Base-by-base conservation (phyloP, 2,797 vertebrate genomes). In the Phoebastria nigripes region DNA sequence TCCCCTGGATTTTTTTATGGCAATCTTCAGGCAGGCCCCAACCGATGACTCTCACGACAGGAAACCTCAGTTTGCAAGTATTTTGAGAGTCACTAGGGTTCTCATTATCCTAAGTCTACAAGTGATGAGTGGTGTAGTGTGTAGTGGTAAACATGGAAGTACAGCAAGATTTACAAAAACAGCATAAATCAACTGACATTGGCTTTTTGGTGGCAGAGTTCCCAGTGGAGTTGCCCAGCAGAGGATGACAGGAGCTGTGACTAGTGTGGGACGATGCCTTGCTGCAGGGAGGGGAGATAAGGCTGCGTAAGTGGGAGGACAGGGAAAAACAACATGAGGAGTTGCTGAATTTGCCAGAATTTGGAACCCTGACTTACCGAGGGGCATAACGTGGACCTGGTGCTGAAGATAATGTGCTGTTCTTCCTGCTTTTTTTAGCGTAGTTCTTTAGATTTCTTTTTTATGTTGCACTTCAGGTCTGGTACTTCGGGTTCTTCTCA, bases 31-130 rank as follows among this genome's bases (percentile, higher is more conserved):
- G 37, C 87, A 78, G 92, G 89, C 49, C 61, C 58, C 65, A 93
- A 12, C 61, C 1, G 8, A 70, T 90, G 79, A 65, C 72, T 93
- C 39, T 81, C 28, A 58, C 0, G 42, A 81, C 72, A 91, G 89
- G 95, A 96, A 92, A 86, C 62, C 72, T 93, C 90, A 93, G 65
- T 88, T 92, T 78, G 54, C 79, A 89, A 74, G 89, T 94, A 85
- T 89, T 95, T 93, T 91, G 87, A 89, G 89, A 93, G 72, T 79
- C 47, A 46, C 76, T 66, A 83, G 84, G 7, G 61, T 88, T 94
- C 76, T 97, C 76, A 52, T 94, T 94, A 92, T 90, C 86, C 65
- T 20, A 49, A 55, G 72, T 47, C 76, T 85, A 24, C 83, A 87
- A 89, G 84, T 78, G 88, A 59, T 89, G 83, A 96, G 70, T 94